These are phyloP conservation scores for Seriola dumerili DNA, from an alignment of 2,113 vertebrate species.

Conservation along the genomic window DNA sequence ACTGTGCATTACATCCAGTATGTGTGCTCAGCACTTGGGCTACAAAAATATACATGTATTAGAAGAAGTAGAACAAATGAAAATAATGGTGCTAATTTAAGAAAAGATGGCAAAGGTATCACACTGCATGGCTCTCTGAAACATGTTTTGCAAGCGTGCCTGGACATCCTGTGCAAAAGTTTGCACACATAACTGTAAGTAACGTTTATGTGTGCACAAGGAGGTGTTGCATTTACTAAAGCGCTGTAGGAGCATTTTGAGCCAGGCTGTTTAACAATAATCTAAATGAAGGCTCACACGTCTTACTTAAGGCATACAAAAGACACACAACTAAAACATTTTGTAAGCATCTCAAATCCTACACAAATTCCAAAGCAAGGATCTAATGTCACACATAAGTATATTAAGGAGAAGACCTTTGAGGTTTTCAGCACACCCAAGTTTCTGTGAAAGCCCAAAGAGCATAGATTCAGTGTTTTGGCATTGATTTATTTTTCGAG, in stretches of 20 bases:
- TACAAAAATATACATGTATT: background rate
- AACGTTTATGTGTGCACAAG: background rate
- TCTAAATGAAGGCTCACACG: background rate
- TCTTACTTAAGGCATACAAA: background rate
- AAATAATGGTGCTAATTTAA: background rate
- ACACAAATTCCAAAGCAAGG: background rate
- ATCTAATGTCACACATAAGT: background rate
- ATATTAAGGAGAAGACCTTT: background rate
- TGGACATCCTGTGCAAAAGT: background rate
- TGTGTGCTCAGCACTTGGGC: background rate
- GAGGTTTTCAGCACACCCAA: background rate
- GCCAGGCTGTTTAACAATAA: background rate
- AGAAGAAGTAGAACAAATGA: background rate
- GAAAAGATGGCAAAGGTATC: background rate
- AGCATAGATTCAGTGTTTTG: conserved; percentile 8
- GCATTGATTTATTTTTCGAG: conserved; percentile 1
- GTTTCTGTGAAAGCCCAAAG: background rate
- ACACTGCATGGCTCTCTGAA: background rate
- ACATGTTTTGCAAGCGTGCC: conserved; percentile 6
- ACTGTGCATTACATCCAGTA: background rate
- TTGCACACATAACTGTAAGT: background rate
- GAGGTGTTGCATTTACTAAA: background rate
- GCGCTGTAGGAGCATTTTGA: background rate
- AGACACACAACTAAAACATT: too few relatives aligned
- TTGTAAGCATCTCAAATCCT: background rate